These are phyloP conservation scores for Echinops telfairi DNA, from an alignment of 2,113 vertebrate genomes.

Conservation along the genomic window DNA sequence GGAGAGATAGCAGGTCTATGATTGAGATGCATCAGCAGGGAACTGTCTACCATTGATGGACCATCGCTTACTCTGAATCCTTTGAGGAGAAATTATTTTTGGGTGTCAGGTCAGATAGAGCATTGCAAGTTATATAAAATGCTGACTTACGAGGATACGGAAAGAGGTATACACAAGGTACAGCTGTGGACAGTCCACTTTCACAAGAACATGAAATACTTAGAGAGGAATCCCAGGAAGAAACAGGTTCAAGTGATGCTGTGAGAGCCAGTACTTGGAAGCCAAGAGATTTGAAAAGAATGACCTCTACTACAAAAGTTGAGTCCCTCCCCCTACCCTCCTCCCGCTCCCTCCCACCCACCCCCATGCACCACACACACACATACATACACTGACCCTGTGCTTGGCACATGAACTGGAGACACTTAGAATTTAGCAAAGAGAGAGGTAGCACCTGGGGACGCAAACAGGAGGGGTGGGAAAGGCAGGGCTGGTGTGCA, in stretches of 20 bases:
- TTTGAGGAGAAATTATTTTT: background rate
- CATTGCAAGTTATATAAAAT: background rate
- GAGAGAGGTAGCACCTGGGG: accelerated
- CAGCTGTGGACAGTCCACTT: background rate
- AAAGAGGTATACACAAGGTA: background rate
- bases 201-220: background rate
- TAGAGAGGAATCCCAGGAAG: background rate
- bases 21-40: background rate
- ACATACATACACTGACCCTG: accelerated
- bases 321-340: background rate
- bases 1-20: no score
- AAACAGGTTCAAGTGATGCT: background rate
- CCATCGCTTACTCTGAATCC: background rate
- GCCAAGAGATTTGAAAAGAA: background rate
- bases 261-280: background rate
- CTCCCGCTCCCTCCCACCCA: no score
- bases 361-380: no score
- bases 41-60: background rate
- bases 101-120: background rate
- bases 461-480: background rate
- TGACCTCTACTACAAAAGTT: background rate
- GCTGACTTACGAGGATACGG: background rate
- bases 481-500: background rate
- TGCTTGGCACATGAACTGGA: background rate
- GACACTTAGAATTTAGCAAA: background rate